A percentile compares a stretch with the other conserved stretches of the same genome.
phyloP scores from a whole-genome alignment of 2,113 vertebrate genomes.

The Rhea pennata region DNA sequence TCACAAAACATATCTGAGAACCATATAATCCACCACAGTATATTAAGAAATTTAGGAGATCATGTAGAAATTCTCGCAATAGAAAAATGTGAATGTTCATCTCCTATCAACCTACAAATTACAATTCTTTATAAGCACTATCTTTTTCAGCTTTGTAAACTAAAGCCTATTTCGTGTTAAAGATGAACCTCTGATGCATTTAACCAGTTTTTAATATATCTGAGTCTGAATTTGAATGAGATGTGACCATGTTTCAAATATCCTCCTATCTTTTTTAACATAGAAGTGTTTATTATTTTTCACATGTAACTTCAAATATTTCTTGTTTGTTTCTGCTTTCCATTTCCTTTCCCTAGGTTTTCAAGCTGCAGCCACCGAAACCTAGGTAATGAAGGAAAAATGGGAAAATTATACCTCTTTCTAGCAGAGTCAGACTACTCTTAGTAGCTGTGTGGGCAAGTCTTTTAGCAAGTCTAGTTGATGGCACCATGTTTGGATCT shows the following conservation, averaged over 20 bases:
- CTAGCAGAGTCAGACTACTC: background rate
- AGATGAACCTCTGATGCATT: background rate
- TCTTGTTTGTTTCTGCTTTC: background rate
- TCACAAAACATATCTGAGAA: slow-evolving; percentile 56
- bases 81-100: background rate
- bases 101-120: background rate
- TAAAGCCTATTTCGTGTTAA: background rate
- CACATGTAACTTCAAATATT: background rate
- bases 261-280: background rate
- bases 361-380: background rate
- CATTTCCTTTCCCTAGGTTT: background rate
- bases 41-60: background rate
- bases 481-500: background rate
- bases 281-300: fast-evolving
- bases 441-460: background rate
- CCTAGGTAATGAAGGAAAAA: background rate
- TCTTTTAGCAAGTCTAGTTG: background rate
- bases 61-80: background rate
- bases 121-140: background rate
- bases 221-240: background rate
- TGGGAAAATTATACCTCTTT: background rate
- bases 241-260: background rate
- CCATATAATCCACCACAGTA: background rate
- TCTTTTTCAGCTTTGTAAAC: background rate
- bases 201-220: background rate